A percentile compares a stretch with the other conserved stretches of the same genome.
These are phyloP conservation scores for Actenoides hombroni DNA, from an alignment of 2,113 vertebrate genomes.

Conservation along the genomic window DNA sequence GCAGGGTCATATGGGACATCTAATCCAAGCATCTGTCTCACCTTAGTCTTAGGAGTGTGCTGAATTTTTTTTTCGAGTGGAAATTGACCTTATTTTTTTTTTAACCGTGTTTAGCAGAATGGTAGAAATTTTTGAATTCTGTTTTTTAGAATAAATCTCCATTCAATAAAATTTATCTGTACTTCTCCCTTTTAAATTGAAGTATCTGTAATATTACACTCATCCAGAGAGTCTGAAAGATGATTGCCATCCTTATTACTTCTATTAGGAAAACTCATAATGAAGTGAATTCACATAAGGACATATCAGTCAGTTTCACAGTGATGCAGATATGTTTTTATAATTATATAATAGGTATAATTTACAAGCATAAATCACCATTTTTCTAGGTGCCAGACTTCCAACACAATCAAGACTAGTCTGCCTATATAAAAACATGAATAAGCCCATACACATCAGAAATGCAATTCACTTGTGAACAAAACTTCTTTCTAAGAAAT, in stretches of 20 bases:
- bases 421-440: background rate
- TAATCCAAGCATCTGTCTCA: background rate
- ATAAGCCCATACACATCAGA: background rate
- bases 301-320: background rate
- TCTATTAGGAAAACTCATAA: background rate
- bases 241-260: background rate
- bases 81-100: accelerated
- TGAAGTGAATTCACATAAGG: background rate
- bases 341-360: background rate
- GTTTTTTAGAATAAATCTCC: background rate
- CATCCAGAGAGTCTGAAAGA: background rate
- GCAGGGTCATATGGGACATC: background rate
- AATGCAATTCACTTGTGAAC: background rate
- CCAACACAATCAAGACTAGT: background rate
- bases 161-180: background rate
- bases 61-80: background rate
- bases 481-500: background rate
- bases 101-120: background rate
- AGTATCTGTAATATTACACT: background rate
- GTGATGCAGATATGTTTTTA: background rate
- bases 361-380: background rate
- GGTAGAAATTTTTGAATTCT: background rate
- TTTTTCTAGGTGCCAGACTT: background rate
- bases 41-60: background rate
- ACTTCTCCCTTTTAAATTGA: background rate